Evolutionary conservation across 2,888 invertebrate species (phyloP), one percentile per base, ranked within the genome.

Genomic region (Scaeva pyrastri): DNA sequence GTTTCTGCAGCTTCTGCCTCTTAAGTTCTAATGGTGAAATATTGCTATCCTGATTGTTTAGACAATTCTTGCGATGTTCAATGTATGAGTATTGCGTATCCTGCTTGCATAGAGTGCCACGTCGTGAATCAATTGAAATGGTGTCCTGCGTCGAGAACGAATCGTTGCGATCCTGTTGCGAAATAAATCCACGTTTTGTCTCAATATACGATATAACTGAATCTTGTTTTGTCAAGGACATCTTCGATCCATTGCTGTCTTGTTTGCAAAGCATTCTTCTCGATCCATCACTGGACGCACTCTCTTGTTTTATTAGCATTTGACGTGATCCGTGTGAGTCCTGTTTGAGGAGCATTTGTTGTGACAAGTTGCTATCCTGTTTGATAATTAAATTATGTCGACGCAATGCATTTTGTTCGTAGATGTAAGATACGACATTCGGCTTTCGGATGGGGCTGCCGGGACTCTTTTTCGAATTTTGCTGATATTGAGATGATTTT

Each of bases 401-500:
- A 2, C 92, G 91, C 86, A 91, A 83, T 14, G 92, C 91, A 85
- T 92, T 92, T 85, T 92, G 92, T 84, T 93, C 93, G 64, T 93
- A 94, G 87, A 94, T 94, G 91, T 94, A 94, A 6, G 94, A 94
- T 39, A 94, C 94, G 83, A 92, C 92, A 81, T 93, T 93, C 70
- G 91, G 90, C 88, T 92, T 92, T 14, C 91, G 94, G 62, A 91
- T 86, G 93, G 93, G 94, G 93, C 92, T 94, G 94, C 91, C 93
- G 92, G 93, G 93, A 93, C 92, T 91, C 87, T 92, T 92, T 41
- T 91, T 90, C 1, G 92, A 91, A 90, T 96, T 96, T 89, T 96
- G 96, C 89, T 96, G 96, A 92, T 97, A 97, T 91, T 97, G 97
- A 88, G 97, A 97, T 16, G 97, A 97, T 90, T 97, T 97, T 88